Percentiles rank a stretch among this genome's conserved stretches.
Conservation (phyloP, 2,113 vertebrate genomes). For the Triplophysa siluroides region DNA sequence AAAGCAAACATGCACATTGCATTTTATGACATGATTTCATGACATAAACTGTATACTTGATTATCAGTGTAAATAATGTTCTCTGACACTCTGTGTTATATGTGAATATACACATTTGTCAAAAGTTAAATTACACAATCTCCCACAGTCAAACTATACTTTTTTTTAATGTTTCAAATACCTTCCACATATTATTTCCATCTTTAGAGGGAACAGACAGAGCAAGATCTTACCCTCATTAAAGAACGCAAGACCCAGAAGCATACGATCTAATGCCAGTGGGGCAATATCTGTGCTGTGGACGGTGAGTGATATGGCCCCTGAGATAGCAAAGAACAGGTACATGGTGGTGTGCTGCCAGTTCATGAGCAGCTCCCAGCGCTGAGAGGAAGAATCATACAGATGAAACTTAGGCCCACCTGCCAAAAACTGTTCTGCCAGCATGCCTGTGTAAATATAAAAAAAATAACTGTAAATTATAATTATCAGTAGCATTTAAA, state of each 20-base stretch:
- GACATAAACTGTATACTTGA: too few species aligned
- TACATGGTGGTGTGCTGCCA: conserved; percentile 98
- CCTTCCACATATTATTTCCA: background rate
- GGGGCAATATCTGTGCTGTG: conserved; percentile 78
- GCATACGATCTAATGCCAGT: conserved; percentile 79
- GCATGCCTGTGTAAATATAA: conserved; percentile 78
- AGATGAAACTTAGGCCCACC: conserved; percentile 81
- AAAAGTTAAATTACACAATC: background rate
- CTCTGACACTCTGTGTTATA: too few species aligned
- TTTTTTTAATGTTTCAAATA: background rate
- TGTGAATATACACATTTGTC: too few species aligned
- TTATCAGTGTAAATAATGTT: too few species aligned
- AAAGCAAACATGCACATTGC: background rate
- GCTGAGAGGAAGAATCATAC: conserved; percentile 80
- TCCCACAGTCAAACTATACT: background rate
- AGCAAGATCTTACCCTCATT: conserved; percentile 78
- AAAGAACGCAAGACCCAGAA: conserved; percentile 87
- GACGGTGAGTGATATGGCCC: conserved; percentile 77
- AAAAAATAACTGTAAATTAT: background rate
- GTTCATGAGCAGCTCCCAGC: conserved; percentile 82
- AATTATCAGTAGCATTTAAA: background rate
- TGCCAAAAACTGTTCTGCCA: conserved; percentile 82
- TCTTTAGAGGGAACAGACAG: background rate
- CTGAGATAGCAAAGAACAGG: conserved; percentile 87
- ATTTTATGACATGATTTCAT: background rate